Base-by-base conservation (phyloP, 2,797 vertebrate genomes). In the Macroramphosus scolopax region DNA sequence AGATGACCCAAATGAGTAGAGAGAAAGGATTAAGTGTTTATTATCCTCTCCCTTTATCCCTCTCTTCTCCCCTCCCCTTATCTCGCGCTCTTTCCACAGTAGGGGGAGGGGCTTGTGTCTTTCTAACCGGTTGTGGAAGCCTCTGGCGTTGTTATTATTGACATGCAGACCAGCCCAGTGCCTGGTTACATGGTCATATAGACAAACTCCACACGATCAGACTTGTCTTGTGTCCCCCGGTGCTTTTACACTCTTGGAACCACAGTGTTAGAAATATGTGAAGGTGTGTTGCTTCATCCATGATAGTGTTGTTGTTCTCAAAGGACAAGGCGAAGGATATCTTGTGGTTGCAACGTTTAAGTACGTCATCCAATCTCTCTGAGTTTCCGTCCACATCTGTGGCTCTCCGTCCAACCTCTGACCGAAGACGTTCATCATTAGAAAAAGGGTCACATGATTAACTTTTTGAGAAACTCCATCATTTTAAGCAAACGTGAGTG, bases 21-120 rank as follows among this genome's bases (percentile, higher is more conserved):
- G 58, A 68, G 68, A 72, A 77, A 78, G 84, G 83, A 87, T 85
- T 82, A 81, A 64, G 69, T 78, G 78, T 88, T 80, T 83, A 75
- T 85, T 78, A 81, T 86, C 77, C 59, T 46, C 63, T 72, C 47
- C 46, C 49, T 73, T 80, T 68, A 80, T 80, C 79, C 72, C 29
- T 31, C 26, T 49, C 40, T 61, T 53, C 55, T n/a, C 38, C 41
- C 45, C 50, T 28, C 46, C 40, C 51, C 61, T 63, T 67, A 54
- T 57, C 43, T 52, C 26, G 28, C 13, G 6, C 52, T 52, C 39
- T 59, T 37, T 50, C 18, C 8, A n/a, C n/a, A n/a, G 11, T 36
- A 45, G 31, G 49, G 50, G 72, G 63, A 51, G 57, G 72, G 49
- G 43, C 49, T 36, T 63, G 6, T 46, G 33, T 22, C 50, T 38